A percentile compares a stretch with the other conserved stretches of the same genome.
Conservation (phyloP, 2,888 invertebrate genomes). For the Plagiodera versicolora region DNA sequence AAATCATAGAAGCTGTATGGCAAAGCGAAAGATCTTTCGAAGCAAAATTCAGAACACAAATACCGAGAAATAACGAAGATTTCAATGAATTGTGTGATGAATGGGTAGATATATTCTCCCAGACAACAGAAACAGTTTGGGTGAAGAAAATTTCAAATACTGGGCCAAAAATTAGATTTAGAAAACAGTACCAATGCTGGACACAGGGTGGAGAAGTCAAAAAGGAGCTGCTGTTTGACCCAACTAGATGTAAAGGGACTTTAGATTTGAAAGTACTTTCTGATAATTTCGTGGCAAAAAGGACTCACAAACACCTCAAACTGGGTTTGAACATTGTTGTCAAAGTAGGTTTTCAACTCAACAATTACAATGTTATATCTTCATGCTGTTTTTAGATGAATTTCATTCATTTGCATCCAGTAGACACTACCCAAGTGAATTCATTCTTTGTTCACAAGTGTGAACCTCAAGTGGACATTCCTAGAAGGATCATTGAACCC, state of each 20-base stretch:
- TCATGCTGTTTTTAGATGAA: constrained; percentile 47
- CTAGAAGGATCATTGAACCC: constrained; percentile 41
- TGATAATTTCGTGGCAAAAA: constrained; percentile 49
- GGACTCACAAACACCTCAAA: constrained; percentile 51
- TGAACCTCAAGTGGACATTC: constrained; percentile 46
- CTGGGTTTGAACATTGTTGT: constrained; percentile 52
- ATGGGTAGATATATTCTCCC: constrained; percentile 54
- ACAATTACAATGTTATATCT: neutral
- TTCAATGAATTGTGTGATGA: constrained; percentile 52
- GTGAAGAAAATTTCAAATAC: constrained; percentile 55
- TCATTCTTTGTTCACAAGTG: constrained; percentile 52
- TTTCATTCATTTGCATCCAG: constrained; percentile 50
- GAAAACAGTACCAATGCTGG: constrained; percentile 56
- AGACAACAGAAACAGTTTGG: constrained; percentile 52
- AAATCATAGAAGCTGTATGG: constrained; percentile 52
- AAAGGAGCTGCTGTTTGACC: constrained; percentile 52
- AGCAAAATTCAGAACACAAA: constrained; percentile 52
- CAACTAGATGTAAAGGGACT: constrained; percentile 52
- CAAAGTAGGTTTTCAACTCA: constrained; percentile 42
- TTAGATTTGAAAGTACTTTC: constrained; percentile 53
- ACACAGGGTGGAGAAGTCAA: constrained; percentile 50
- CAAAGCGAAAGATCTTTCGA: constrained; percentile 48
- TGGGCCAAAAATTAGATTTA: constrained; percentile 53
- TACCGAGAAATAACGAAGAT: constrained; percentile 49
- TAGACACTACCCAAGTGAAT: constrained; percentile 42